Percentiles rank a stretch among this genome's conserved stretches.
These are phyloP conservation scores for Halcyon smyrnensis DNA, from an alignment of 2,797 vertebrate genomes.

Conservation along the genomic window DNA sequence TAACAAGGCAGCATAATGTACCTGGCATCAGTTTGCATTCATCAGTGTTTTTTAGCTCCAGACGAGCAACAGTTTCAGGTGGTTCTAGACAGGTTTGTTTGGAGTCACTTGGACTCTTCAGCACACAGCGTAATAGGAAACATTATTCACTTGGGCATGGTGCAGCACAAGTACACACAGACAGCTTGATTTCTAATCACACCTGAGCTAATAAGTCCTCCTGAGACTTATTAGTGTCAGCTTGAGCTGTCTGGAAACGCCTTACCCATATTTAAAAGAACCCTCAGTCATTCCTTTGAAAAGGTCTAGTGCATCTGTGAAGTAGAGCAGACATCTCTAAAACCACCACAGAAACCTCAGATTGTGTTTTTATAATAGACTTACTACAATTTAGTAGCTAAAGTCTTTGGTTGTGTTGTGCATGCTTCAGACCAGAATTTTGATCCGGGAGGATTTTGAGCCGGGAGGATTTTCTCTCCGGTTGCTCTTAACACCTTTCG, in stretches of 20 bases:
- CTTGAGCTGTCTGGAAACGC: background rate
- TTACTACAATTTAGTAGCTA: background rate
- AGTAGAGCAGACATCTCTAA: background rate
- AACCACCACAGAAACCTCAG: slow-evolving; percentile 26
- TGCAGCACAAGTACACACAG: background rate
- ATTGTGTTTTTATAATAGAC: background rate
- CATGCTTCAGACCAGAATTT: background rate
- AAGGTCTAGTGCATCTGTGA: background rate
- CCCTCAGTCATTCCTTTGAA: background rate
- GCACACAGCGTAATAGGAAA: background rate
- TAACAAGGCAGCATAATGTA: background rate
- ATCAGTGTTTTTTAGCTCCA: background rate
- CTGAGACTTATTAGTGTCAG: slow-evolving; percentile 55
- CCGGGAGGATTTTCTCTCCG: background rate
- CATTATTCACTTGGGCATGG: background rate
- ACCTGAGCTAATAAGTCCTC: slow-evolving; percentile 64
- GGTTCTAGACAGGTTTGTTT: background rate
- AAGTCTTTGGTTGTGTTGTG: background rate
- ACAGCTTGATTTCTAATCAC: slow-evolving; percentile 57
- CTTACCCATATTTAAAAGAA: background rate
- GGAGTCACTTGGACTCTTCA: background rate
- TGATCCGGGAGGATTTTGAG: background rate
- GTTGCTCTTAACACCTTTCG: background rate
- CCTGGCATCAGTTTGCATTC: background rate
- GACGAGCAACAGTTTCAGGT: background rate